phyloP scores from a whole-genome alignment of 1,140 invertebrate species.

The Neodiprion lecontei region DNA sequence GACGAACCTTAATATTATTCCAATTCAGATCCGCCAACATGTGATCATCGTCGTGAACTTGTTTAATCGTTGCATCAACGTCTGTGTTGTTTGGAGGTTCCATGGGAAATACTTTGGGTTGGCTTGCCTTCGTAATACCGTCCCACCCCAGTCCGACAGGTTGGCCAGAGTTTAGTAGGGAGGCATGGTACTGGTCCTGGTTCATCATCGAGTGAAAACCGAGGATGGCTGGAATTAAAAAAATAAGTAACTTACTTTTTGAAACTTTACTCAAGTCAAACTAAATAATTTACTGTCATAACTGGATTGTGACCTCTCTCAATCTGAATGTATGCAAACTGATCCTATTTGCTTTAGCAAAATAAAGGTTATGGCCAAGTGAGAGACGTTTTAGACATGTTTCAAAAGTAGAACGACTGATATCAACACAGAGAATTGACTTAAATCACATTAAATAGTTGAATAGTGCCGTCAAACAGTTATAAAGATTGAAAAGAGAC shows the following conservation, averaged over 20 bases:
- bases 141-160: constrained; percentile 88
- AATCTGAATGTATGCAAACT: no score
- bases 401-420: no score
- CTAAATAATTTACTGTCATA: no score
- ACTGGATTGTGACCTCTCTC: no score
- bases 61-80: constrained; percentile 87
- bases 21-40: constrained; percentile 90
- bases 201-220: constrained; percentile 99
- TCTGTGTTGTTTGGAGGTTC: constrained; percentile 96
- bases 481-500: no score
- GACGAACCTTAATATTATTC: constrained; percentile 93
- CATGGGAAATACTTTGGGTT: constrained; percentile 87
- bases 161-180: constrained; percentile 89
- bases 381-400: no score
- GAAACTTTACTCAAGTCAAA: not conserved
- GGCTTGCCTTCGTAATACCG: constrained; percentile 92
- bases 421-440: no score
- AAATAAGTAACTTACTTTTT: constrained; percentile 11
- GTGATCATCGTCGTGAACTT: constrained; percentile 88
- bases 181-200: constrained; percentile 99
- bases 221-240: constrained; percentile 82
- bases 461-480: no score
- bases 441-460: no score
- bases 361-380: no score
- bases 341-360: no score